These are phyloP conservation scores for Cheilinus undulatus DNA, from an alignment of 2,113 vertebrate genomes.

Conservation along the genomic window DNA sequence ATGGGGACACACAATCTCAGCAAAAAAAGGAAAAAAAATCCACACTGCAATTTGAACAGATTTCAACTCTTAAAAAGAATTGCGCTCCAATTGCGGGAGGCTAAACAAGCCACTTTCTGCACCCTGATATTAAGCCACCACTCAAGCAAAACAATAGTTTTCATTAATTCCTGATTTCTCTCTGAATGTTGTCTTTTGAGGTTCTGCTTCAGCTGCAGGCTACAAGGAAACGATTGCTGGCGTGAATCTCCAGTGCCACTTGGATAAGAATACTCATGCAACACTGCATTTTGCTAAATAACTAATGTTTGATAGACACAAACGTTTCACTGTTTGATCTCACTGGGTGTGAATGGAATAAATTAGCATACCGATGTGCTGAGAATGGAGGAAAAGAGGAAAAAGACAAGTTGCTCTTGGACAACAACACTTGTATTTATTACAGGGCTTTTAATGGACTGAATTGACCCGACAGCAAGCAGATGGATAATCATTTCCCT, in stretches of 20 bases:
- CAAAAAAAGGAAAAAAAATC: constrained; percentile 38
- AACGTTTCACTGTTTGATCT: constrained; percentile 68
- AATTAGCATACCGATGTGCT: constrained; percentile 68
- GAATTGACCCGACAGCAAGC: constrained; percentile 29
- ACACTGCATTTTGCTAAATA: constrained; percentile 74
- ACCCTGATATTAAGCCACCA: constrained; percentile 56
- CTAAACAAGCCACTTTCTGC: constrained; percentile 41
- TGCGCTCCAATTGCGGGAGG: constrained; percentile 24
- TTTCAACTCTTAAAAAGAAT: constrained; percentile 49
- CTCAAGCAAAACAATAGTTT: constrained; percentile 66
- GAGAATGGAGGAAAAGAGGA: constrained; percentile 37
- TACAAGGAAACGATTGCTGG: constrained; percentile 57
- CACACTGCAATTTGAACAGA: constrained; percentile 37
- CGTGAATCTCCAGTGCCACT: constrained; percentile 69
- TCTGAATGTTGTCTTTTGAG: constrained; percentile 54
- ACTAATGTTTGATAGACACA: constrained; percentile 76
- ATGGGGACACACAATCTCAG: constrained; percentile 21
- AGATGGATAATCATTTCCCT: constrained; percentile 10
- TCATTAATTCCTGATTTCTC: constrained; percentile 69
- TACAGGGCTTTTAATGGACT: constrained; percentile 33
- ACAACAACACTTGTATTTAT: constrained; percentile 39
- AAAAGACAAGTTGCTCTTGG: constrained; percentile 34
- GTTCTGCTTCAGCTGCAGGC: constrained; percentile 63
- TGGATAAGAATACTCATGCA: constrained; percentile 71
- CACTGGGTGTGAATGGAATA: constrained; percentile 70